Conservation (phyloP, 1,140 invertebrate genomes). For the Berghia stephanieae region DNA sequence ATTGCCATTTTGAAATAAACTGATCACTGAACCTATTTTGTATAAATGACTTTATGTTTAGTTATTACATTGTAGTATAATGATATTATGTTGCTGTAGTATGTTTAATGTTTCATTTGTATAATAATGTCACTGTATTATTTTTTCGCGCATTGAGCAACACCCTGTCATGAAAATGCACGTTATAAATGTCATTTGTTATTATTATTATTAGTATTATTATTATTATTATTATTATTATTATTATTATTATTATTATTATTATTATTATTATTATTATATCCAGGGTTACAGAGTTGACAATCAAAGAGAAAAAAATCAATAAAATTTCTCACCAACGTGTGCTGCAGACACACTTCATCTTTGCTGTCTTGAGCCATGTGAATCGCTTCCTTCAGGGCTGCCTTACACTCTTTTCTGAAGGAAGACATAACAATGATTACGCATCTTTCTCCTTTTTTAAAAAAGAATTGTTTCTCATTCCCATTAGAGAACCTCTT, state of each 20-base stretch:
- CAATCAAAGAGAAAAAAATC: background rate
- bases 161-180: background rate
- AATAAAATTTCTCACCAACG: slow-evolving; percentile 69
- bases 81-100: too few species aligned
- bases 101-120: too few species aligned
- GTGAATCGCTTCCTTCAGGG: slow-evolving; percentile 84
- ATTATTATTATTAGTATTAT: too few species aligned
- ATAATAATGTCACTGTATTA: too few species aligned
- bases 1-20: background rate
- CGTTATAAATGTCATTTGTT: too few species aligned
- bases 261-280: too few species aligned
- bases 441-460: too few species aligned
- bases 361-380: slow-evolving; percentile 89
- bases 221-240: too few species aligned
- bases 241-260: background rate
- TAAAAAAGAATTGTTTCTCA: too few species aligned
- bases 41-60: too few species aligned
- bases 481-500: too few species aligned
- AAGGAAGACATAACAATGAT: slow-evolving; percentile 15
- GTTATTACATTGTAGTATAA: too few species aligned
- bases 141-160: background rate
- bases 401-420: slow-evolving; percentile 80
- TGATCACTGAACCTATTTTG: background rate
- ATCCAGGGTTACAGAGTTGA: background rate
- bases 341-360: slow-evolving; percentile 84